Base-by-base conservation (phyloP, 2,113 vertebrate species). In the Mobula birostris region DNA sequence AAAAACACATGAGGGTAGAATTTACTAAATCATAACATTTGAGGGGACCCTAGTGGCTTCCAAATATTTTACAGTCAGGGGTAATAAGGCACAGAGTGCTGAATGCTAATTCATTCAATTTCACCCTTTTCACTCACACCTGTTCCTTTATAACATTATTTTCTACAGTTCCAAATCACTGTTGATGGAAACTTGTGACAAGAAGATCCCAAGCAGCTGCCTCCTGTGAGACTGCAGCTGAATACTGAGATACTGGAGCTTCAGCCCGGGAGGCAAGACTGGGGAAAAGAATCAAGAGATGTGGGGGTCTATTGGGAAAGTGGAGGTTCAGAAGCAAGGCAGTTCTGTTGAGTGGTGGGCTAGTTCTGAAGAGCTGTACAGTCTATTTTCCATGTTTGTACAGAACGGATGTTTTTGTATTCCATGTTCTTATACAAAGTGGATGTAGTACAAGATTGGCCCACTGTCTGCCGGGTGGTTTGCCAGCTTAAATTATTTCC, bases 31-130 rank as follows among this genome's bases (percentile, higher is more conserved):
- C 97, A 97, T 96, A 97, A 97, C 95, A 96, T 96, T 96, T 97
- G 98, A 98, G 97, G 98, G 98, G 98, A 97, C 98, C 98, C 98
- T 97, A 96, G 98, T 98, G 98, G 97, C 96, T 97, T 95, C 95
- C 96, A 96, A 98, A 98, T 97, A 97, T 98, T 96, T 96, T 95
- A 96, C 98, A 98, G 98, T 98, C 98, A 98, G 97, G 98, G 97
- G 97, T 97, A 99, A 99, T 99, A 98, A 99, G 97, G 98, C 98
- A 96, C 96, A 96, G 97, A 97, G 97, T 94, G 96, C 97, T 97
- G 97, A 96, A 98, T 97, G 97, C 96, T 98, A 98, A 98, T 98
- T 96, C 98, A 97, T 97, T 97, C 98, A 98, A 99, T 99, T 98
- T 98, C 98, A 98, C 97, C 97, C 98, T 97, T 98, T 98, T 98